A percentile compares a stretch with the other conserved stretches of the same genome.
These are phyloP conservation scores for Sebastiscus tertius DNA, from an alignment of 2,797 vertebrate genomes.

Conservation along the genomic window DNA sequence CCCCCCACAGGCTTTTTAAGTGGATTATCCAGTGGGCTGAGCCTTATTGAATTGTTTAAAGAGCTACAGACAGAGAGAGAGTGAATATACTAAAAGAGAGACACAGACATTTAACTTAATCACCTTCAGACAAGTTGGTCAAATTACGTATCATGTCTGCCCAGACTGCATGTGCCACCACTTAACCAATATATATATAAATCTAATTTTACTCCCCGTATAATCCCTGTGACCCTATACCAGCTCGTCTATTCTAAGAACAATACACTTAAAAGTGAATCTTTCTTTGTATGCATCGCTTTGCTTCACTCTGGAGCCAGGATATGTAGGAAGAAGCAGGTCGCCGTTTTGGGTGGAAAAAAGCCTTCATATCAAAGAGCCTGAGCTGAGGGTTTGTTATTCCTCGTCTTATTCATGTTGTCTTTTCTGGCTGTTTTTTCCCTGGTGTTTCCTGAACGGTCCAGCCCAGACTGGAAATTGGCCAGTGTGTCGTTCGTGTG, in stretches of 20 bases:
- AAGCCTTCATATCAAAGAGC: constrained; percentile 59
- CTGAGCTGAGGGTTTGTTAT: constrained; percentile 59
- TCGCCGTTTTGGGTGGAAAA: constrained; percentile 33
- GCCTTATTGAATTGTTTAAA: constrained; percentile 67
- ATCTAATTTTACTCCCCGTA: constrained; percentile 44
- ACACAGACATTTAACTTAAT: constrained; percentile 57
- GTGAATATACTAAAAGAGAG: constrained; percentile 29
- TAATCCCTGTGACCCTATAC: constrained; percentile 13
- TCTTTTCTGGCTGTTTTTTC: constrained; percentile 70
- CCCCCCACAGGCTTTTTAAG: constrained; percentile 67
- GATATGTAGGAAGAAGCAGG: constrained; percentile 28
- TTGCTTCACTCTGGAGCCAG: constrained; percentile 19
- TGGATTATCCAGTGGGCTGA: constrained; percentile 66
- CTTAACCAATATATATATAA: constrained; percentile 59
- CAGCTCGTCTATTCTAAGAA: constrained; percentile 19
- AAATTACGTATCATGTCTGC: constrained; percentile 59
- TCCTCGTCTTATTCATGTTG: constrained; percentile 59
- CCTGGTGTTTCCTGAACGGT: constrained; percentile 66
- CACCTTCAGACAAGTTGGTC: constrained; percentile 47
- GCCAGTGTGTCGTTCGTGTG: constrained; percentile 39
- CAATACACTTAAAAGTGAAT: constrained; percentile 11
- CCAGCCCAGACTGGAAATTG: constrained; percentile 43
- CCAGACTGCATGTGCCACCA: constrained; percentile 55
- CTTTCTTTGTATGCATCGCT: background rate
- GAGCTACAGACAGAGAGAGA: constrained; percentile 23